A percentile compares a stretch with the other conserved stretches of the same genome.
phyloP scores from a whole-genome alignment of 2,888 invertebrate genomes.

The Globia sparganii region DNA sequence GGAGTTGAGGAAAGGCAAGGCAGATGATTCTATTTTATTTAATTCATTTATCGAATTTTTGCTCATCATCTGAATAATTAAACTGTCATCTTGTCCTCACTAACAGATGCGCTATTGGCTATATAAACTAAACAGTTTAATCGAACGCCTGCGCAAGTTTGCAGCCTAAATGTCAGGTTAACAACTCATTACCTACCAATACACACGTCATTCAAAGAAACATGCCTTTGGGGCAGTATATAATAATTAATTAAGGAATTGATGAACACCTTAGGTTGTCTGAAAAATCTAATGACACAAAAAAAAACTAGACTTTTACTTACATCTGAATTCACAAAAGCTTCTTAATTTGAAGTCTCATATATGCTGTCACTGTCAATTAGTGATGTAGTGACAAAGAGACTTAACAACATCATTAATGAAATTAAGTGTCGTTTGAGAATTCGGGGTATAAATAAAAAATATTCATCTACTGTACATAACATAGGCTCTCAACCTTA shows the following conservation, averaged over 20 bases:
- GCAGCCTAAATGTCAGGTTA: slow-evolving; percentile 27
- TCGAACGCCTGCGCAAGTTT: slow-evolving; percentile 6
- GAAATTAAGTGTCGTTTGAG: neutral
- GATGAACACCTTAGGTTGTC: no score
- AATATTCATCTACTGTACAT: no score
- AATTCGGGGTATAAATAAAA: no score
- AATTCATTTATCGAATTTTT: neutral
- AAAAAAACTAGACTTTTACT: neutral
- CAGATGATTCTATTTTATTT: neutral
- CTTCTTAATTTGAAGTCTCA: neutral
- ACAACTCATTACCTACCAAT: slow-evolving; percentile 20
- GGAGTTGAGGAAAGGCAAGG: neutral
- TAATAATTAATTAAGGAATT: slow-evolving; percentile 7
- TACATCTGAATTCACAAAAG: neutral
- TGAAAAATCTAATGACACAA: neutral
- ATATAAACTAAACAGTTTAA: slow-evolving; percentile 23
- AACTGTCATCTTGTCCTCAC: slow-evolving; percentile 4
- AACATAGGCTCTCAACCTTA: neutral
- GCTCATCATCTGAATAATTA: neutral
- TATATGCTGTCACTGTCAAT: neutral
- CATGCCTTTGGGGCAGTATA: neutral
- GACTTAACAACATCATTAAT: neutral
- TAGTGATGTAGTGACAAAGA: neutral
- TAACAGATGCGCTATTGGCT: slow-evolving; percentile 11
- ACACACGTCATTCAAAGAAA: slow-evolving; percentile 17